Evolutionary conservation across 2,797 vertebrate species (phyloP).

Genomic region (Decapterus maruadsi): DNA sequence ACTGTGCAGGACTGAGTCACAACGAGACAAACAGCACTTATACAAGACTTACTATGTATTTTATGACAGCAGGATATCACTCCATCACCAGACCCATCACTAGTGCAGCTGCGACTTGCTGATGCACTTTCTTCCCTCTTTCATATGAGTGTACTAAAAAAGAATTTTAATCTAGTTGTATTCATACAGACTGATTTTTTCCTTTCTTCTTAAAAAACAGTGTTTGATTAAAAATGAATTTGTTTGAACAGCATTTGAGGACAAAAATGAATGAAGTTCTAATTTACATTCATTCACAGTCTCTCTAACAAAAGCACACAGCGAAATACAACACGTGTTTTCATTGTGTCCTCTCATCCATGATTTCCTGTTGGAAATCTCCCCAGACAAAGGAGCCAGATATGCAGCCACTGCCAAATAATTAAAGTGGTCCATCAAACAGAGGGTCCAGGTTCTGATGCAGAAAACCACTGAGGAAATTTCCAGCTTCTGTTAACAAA

Average conservation of each 20-base stretch:
- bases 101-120: not conserved
- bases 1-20: not conserved
- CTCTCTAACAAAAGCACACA: constrained; percentile 4
- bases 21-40: constrained; percentile 7
- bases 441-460: constrained; percentile 4
- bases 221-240: not conserved
- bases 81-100: not conserved
- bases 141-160: not conserved
- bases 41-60: not conserved
- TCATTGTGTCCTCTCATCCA: constrained; percentile 32
- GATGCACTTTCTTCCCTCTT: not conserved
- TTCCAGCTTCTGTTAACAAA: constrained; percentile 42
- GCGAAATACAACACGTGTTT: constrained; percentile 26
- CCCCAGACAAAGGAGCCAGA: constrained; percentile 30
- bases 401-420: constrained; percentile 20
- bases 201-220: not conserved
- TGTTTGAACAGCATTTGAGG: not conserved
- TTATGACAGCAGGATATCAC: too few relatives aligned
- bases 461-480: constrained; percentile 20
- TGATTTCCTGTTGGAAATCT: constrained; percentile 37
- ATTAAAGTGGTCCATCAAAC: constrained; percentile 24
- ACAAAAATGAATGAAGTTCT: constrained; percentile 1
- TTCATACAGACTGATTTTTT: not conserved
- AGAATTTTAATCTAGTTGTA: too few relatives aligned
- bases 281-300: constrained; percentile 1